Evolutionary conservation across 2,797 vertebrate species (phyloP).

Genomic region (Ara ararauna): DNA sequence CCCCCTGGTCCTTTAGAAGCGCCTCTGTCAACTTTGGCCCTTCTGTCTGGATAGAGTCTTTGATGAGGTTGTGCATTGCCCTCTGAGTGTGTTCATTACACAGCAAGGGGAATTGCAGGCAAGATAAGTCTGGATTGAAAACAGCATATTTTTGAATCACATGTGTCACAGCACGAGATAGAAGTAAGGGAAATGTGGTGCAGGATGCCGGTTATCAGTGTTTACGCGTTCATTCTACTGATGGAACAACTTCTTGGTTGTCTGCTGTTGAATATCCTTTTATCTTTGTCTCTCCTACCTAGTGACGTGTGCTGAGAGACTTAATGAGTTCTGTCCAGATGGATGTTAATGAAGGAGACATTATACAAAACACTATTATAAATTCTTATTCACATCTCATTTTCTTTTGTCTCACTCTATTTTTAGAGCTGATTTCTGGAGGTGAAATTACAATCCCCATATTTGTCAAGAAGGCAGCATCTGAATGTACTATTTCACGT

Average conservation of each 20-base stretch:
- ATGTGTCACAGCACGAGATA: background rate
- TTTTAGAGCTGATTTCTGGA: slow-evolving; percentile 63
- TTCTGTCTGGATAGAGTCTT: background rate
- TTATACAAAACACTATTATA: slow-evolving; percentile 58
- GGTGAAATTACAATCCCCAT: slow-evolving; percentile 18
- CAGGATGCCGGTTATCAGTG: background rate
- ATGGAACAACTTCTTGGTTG: slow-evolving; percentile 8
- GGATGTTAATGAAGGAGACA: slow-evolving; percentile 68
- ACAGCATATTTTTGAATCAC: background rate
- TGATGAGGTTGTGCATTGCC: background rate
- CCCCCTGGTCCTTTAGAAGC: background rate
- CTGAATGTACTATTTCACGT: slow-evolving; percentile 39
- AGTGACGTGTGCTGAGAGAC: slow-evolving; percentile 50
- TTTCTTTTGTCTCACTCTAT: slow-evolving; percentile 65
- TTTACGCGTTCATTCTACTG: background rate
- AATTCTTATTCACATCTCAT: slow-evolving; percentile 53
- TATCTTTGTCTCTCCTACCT: slow-evolving; percentile 59
- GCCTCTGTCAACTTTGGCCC: background rate
- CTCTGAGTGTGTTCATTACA: background rate
- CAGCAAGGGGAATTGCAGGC: background rate
- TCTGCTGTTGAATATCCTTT: slow-evolving; percentile 53
- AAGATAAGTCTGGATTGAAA: background rate
- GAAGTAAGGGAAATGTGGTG: background rate
- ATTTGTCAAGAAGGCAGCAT: slow-evolving; percentile 44
- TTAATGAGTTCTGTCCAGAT: slow-evolving; percentile 71